Evolutionary conservation across 2,888 invertebrate genomes (phyloP), one percentile per base, ranked within the genome.

Genomic region (Stictocephala bisonia): DNA sequence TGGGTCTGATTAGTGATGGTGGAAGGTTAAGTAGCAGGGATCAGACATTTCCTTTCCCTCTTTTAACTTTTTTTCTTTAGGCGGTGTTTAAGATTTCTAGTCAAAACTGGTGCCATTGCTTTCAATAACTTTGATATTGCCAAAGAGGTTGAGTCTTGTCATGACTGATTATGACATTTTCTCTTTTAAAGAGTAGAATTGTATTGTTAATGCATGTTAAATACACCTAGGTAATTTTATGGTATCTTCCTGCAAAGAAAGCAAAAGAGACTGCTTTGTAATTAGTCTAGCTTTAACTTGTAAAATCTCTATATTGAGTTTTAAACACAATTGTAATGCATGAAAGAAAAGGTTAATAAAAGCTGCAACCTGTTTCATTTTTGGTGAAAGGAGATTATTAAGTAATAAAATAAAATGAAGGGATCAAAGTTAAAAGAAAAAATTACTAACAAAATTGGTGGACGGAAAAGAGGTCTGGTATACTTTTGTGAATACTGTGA

Each of bases 401-500:
- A n/a, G n/a, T n/a, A n/a, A n/a, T n/a, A 35, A 11, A n/a, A 7
- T n/a, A 64, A 24, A n/a, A 64, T 64, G 64, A 64, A 64, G 20
- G 26, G 44, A 44, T n/a, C 15, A 18, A 64, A 64, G 15, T 26
- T 64, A 35, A 64, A 64, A 27, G 64, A 64, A 53, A 53, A 69
- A n/a, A 53, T 26, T 48, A 53, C 24, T 69, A 53, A 53, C 35
- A n/a, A 51, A 18, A 35, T 29, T 69, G 56, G 27, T 7, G 50
- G 69, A 40, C 53, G 35, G 18, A 44, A 50, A 50, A 18, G 58
- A 18, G 58, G 58, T 29, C 13, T 44, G 31, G 18, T 40, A 20
- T 60, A 86, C 79, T 81, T 85, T 74, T 93, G 92, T 84, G 86
- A 87, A 71, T 84, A 88, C 72, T 93, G 93, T 80, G 82, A 86